Evolutionary conservation across 2,797 vertebrate species (phyloP), one percentile per base, ranked within the genome.

Genomic region (Sebastes iracundus): DNA sequence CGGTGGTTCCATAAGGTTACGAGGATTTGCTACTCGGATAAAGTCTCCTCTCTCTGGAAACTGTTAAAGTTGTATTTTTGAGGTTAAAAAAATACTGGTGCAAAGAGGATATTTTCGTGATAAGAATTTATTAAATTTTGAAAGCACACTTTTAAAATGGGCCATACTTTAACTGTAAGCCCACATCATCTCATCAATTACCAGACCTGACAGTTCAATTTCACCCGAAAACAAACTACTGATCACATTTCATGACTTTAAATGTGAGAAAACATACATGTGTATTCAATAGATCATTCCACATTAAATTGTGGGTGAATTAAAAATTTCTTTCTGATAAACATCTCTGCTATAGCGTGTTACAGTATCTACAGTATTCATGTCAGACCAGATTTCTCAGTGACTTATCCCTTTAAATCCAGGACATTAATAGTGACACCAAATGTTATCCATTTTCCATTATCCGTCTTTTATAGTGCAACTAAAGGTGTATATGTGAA

Each of bases 381-480:
- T 62, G 74, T 71, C 33, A 58, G 67, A 80, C 70, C 72, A 65
- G 18, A 10, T 58, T 60, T 59, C 72, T 35, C 52, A 13, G 70
- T 80, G 71, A 83, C 61, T n/a, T 61, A 70, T 79, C 75, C 84
- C 71, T 87, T 85, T 82, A 76, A 81, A 52, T 22, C 42, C 55
- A 61, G 10, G 49, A 25, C 23, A 72, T 78, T 62, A 61, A 35
- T 35, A 33, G 64, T 77, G 75, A 80, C 46, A 78, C 35, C 66
- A 85, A 77, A 72, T 61, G 6, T 22, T 79, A 59, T 35, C 72
- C 3, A 72, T 80, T 79, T 11, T 42, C 38, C 38, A 42, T 42
- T 42, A 49, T 49, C 74, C 73, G 75, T 76, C 10, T 58, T 77
- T 80, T 27, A 78, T 80, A 88, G 82, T 90, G 90, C 90, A 91